Evolutionary conservation across 2,797 vertebrate genomes (phyloP).

Genomic region (Acropternis orthonyx): DNA sequence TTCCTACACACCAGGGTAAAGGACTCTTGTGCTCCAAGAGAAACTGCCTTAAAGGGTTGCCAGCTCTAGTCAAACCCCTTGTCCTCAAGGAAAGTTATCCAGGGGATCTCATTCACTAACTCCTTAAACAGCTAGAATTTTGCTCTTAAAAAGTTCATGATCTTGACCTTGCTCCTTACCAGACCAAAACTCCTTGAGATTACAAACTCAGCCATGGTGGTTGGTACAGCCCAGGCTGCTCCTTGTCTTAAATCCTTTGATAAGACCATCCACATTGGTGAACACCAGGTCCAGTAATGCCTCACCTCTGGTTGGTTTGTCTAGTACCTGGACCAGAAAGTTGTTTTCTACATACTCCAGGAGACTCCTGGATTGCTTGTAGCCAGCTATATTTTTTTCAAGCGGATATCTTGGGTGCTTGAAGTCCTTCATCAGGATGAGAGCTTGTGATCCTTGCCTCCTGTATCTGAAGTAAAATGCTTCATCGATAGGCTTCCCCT

Average conservation of each 20-base stretch:
- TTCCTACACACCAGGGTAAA: not conserved
- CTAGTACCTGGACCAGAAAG: not conserved
- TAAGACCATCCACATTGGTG: not conserved
- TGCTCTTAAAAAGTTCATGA: not conserved
- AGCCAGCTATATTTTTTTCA: not conserved
- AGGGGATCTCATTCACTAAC: not conserved
- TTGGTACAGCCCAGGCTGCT: not conserved
- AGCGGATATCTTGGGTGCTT: not conserved
- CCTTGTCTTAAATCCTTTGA: not conserved
- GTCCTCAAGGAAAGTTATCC: not conserved
- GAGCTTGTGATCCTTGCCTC: not conserved
- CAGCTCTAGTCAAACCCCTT: not conserved
- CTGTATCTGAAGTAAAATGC: not conserved
- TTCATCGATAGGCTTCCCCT: not conserved
- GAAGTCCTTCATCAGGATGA: not conserved
- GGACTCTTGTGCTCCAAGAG: not conserved
- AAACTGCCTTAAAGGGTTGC: not conserved
- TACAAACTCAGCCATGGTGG: fast-evolving
- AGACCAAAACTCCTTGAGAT: not conserved
- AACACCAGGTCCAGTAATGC: not conserved
- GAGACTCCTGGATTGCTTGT: not conserved
- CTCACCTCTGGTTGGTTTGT: not conserved
- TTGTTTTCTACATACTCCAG: not conserved
- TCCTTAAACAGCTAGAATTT: not conserved
- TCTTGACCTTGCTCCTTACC: not conserved